Percentiles rank a stretch among this genome's conserved stretches.
Evolutionary conservation across 1,140 invertebrate genomes (phyloP).

Genomic region (Coptotermes formosanus): DNA sequence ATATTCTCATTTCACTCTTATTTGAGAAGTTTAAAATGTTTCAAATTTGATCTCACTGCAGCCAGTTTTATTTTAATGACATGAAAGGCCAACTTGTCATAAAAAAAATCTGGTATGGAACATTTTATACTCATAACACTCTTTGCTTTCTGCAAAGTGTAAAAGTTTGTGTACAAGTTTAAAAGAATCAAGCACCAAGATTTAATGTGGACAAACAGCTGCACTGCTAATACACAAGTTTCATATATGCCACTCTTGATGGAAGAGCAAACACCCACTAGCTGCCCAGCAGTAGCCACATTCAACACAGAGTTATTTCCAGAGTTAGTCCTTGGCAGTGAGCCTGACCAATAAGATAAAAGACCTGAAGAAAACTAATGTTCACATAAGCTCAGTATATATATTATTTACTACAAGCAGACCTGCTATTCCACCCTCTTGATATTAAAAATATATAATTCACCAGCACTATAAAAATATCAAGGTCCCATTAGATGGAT

Average conservation of each 20-base stretch:
- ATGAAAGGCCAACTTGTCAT: too few species aligned
- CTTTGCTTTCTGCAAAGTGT: too few species aligned
- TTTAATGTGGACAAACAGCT: neutral
- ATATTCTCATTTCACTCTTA: too few species aligned
- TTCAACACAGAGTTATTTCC: neutral
- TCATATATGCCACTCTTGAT: neutral
- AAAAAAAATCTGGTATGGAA: too few species aligned
- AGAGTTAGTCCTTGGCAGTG: constrained; percentile 1
- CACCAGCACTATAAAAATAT: neutral
- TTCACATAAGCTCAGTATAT: constrained; percentile 6
- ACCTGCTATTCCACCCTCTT: neutral
- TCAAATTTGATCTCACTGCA: too few species aligned
- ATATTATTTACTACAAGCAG: neutral
- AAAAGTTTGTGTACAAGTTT: too few species aligned
- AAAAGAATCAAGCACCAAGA: neutral
- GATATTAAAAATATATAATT: neutral
- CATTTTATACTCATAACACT: too few species aligned
- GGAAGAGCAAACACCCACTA: neutral
- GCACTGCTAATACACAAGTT: neutral
- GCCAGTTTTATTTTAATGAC: too few species aligned
- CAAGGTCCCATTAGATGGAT: neutral
- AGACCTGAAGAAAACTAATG: neutral
- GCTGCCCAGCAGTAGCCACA: neutral
- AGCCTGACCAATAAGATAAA: neutral
- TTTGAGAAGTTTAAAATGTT: too few species aligned